A percentile compares a stretch with the other conserved stretches of the same genome.
phyloP scores from a whole-genome alignment of 2,888 invertebrate genomes.

The Calliphora vomitoria region DNA sequence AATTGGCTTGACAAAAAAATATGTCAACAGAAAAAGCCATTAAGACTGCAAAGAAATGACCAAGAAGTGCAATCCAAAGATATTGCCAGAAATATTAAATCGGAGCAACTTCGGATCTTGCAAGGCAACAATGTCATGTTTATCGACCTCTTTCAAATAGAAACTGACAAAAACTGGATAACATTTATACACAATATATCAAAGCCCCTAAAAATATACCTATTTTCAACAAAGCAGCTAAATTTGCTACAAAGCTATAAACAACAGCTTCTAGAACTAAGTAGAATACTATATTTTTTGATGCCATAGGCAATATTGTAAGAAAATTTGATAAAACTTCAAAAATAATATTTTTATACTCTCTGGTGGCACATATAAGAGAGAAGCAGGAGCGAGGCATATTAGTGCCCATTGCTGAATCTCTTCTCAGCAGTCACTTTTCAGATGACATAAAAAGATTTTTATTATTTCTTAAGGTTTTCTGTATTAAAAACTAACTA shows the following conservation, averaged over 20 bases:
- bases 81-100: conserved; percentile 15
- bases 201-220: neutral
- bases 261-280: neutral
- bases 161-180: conserved; percentile 30
- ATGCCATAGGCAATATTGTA: conserved; percentile 16
- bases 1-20: conserved; percentile 16
- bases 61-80: conserved; percentile 26
- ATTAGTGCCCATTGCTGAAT: neutral
- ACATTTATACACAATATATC: conserved; percentile 1
- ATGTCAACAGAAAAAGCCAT: neutral
- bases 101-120: neutral
- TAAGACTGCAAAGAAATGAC: neutral
- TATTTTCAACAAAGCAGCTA: conserved; percentile 1
- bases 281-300: conserved; percentile 22
- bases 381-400: too few relatives aligned
- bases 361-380: neutral
- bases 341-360: conserved; percentile 7
- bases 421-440: conserved; percentile 19
- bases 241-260: neutral
- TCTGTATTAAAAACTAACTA: conserved; percentile 11
- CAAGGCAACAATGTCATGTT: conserved; percentile 7
- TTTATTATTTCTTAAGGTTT: neutral
- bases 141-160: conserved; percentile 29
- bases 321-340: conserved; percentile 3
- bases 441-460: conserved; percentile 9